phyloP scores from a whole-genome alignment of 2,113 vertebrate genomes.

The Apaloderma vittatum region DNA sequence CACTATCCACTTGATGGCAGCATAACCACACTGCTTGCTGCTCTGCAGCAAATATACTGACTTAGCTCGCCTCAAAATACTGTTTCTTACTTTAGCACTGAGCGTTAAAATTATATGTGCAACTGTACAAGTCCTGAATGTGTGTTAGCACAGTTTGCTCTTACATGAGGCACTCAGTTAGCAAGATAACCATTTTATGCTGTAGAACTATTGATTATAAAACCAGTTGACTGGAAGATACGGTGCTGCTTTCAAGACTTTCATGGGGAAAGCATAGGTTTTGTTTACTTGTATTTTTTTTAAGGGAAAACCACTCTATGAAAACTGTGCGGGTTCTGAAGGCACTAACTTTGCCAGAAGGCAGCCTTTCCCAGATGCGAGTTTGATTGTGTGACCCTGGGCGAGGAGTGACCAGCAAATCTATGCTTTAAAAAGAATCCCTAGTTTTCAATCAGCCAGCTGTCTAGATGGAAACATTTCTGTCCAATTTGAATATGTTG shows the following conservation, averaged over 20 bases:
- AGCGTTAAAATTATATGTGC: not conserved
- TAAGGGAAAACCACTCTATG: not conserved
- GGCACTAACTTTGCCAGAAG: not conserved
- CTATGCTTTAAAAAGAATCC: not conserved
- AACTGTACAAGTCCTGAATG: not conserved
- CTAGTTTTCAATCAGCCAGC: not conserved
- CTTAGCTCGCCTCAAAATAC: not conserved
- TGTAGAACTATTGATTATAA: not conserved
- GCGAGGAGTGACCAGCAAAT: not conserved
- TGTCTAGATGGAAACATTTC: not conserved
- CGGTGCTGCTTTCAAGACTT: not conserved
- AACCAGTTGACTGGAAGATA: not conserved
- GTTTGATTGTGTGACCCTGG: not conserved
- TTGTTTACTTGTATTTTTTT: not conserved
- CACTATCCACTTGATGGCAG: constrained; percentile 62
- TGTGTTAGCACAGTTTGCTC: not conserved
- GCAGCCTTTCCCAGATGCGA: not conserved
- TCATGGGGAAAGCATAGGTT: not conserved
- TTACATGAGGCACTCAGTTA: not conserved
- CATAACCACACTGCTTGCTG: not conserved
- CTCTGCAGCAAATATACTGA: fast-evolving
- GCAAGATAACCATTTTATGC: not conserved
- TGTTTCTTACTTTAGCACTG: not conserved
- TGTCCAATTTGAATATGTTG: not conserved
- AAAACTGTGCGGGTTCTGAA: not conserved